Percentiles rank a stretch among this genome's conserved stretches.
phyloP scores from a whole-genome alignment of 2,113 vertebrate genomes.

The Antechinus stuartii region DNA sequence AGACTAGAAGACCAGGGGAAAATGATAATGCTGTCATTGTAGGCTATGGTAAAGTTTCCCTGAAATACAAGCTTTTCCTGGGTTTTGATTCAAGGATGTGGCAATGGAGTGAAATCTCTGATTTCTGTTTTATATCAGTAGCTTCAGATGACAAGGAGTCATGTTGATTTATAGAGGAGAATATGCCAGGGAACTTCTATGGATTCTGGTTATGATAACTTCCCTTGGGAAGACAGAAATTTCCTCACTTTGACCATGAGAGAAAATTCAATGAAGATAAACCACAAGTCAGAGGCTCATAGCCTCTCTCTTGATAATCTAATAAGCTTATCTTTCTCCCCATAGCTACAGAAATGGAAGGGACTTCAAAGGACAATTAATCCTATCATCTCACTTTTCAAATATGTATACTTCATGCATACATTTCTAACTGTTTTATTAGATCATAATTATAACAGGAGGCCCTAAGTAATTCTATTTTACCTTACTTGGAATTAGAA shows the following conservation, averaged over 20 bases:
- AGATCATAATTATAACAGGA: slow-evolving; percentile 10
- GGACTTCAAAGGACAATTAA: not conserved
- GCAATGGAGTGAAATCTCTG: not conserved
- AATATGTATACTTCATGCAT: not conserved
- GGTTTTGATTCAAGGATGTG: not conserved
- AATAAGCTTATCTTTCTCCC: not conserved
- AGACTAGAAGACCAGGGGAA: not conserved
- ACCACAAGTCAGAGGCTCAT: slow-evolving; percentile 38
- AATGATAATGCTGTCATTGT: not conserved
- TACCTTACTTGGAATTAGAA: not conserved
- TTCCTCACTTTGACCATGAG: not conserved
- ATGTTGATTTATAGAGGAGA: not conserved
- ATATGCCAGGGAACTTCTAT: not conserved
- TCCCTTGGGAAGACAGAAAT: slow-evolving; percentile 35
- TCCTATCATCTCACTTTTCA: not conserved
- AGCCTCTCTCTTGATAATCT: not conserved
- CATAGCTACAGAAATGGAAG: not conserved
- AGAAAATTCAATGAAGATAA: slow-evolving; percentile 2
- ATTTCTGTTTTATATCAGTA: not conserved
- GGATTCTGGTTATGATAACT: slow-evolving; percentile 24
- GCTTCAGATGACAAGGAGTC: not conserved
- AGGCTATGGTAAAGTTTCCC: not conserved
- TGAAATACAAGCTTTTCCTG: not conserved
- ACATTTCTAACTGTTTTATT: not conserved
- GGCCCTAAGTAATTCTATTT: slow-evolving; percentile 16